Percentiles rank a stretch among this genome's conserved stretches.
Conservation (phyloP, 2,888 invertebrate species). For the Cynaeus angustus region DNA sequence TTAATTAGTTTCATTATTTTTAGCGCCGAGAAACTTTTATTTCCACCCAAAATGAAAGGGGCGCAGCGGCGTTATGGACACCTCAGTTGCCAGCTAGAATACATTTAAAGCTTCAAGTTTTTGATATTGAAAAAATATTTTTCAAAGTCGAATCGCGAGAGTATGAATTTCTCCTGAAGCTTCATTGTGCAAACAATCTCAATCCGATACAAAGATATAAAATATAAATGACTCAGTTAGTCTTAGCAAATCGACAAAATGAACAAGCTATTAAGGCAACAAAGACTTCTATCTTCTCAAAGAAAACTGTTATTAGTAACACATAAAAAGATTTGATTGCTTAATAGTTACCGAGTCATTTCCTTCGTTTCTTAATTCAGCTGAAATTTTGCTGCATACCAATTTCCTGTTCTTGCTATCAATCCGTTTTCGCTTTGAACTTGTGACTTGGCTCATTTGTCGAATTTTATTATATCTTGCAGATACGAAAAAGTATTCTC, state of each 20-base stretch:
- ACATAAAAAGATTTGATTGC: slow-evolving; percentile 21
- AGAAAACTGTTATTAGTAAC: slow-evolving; percentile 27
- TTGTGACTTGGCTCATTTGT: slow-evolving; percentile 38
- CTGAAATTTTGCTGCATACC: slow-evolving; percentile 29
- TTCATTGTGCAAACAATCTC: too few species aligned
- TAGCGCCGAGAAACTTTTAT: slow-evolving; percentile 43
- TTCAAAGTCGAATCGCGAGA: too few species aligned
- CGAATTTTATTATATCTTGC: slow-evolving; percentile 39
- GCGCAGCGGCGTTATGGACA: background rate
- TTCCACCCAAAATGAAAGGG: slow-evolving; percentile 48
- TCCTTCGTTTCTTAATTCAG: slow-evolving; percentile 21
- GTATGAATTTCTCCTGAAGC: too few species aligned
- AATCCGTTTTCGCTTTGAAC: slow-evolving; percentile 46
- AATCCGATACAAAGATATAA: background rate
- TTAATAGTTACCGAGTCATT: slow-evolving; percentile 31
- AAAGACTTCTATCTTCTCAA: background rate
- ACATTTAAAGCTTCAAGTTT: too few species aligned
- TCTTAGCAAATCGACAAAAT: slow-evolving; percentile 11
- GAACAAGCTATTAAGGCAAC: slow-evolving; percentile 49
- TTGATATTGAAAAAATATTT: too few species aligned
- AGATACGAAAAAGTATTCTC: slow-evolving; percentile 22
- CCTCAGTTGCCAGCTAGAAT: too few species aligned
- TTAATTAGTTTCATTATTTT: slow-evolving; percentile 55
- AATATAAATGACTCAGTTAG: slow-evolving; percentile 18
- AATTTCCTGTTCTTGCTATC: slow-evolving; percentile 41